phyloP scores from a whole-genome alignment of 2,113 vertebrate genomes.

The Halcyon senegalensis region DNA sequence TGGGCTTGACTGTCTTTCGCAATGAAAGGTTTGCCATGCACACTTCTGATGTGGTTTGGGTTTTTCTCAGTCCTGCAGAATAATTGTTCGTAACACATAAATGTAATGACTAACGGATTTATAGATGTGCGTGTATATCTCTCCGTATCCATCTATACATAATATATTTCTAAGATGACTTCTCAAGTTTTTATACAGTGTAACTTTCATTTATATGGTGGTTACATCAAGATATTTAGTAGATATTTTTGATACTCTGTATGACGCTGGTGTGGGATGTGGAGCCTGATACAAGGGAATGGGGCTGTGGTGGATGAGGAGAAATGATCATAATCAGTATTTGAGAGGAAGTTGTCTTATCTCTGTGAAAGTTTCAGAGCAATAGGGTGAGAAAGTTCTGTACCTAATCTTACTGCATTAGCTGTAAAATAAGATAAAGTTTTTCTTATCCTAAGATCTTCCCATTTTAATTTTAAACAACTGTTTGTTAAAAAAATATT shows the following conservation, averaged over 20 bases:
- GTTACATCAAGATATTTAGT: not conserved
- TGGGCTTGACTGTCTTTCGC: not conserved
- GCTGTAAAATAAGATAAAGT: not conserved
- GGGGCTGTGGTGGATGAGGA: not conserved
- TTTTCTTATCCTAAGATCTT: not conserved
- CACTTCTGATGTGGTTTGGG: not conserved
- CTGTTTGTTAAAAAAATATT: not conserved
- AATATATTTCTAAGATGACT: not conserved
- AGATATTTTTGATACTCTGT: not conserved
- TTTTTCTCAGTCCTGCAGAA: not conserved
- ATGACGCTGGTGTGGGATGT: not conserved
- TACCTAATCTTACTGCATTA: not conserved
- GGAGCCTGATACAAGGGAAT: not conserved
- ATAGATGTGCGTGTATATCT: not conserved
- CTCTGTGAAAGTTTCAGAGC: not conserved
- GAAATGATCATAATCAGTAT: not conserved
- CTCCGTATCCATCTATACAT: not conserved
- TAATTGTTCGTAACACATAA: not conserved
- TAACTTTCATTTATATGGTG: not conserved
- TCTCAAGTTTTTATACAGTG: not conserved
- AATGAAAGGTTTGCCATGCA: not conserved
- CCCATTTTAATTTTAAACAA: not conserved
- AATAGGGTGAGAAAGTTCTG: not conserved
- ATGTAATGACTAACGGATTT: not conserved
- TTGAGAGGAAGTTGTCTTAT: not conserved